Base-by-base conservation (phyloP, 2,888 invertebrate species). In the Phyto melanocephala region DNA sequence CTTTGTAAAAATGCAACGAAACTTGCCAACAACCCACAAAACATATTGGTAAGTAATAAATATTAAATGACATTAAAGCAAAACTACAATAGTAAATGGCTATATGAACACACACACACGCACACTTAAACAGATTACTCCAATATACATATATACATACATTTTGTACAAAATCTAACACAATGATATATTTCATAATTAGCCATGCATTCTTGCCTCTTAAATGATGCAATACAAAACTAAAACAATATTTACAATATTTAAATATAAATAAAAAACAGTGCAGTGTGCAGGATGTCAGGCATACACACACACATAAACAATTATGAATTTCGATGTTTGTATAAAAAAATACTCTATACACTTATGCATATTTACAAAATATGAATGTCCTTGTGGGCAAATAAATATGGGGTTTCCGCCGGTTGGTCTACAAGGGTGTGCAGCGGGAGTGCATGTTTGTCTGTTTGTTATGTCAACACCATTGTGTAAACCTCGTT, bases 401-500 rank as follows among this genome's bases (percentile, higher is more conserved):
- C 65, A 70, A 62, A 75, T 75, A 60, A 56, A 76, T 56, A 74
- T 79, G 42, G 58, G 52, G 52, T 45, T 65, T 47, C 76, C 20
- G 22, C 11, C 65, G 17, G 17, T 11, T 47, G 7, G 8, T 15
- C 6, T 17, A 17, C 4, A 8, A n/a, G 50, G 35, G 6, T 24
- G 47, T 54, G 33, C 42, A 33, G 20, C 52, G 35, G 50, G 2
- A 47, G 56, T 77, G 50, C 58, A n/a, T 56, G 56, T 78, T 52
- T 75, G 65, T 24, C 17, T 62, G n/a, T 56, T 47, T 35, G 67
- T 76, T 72, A 72, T 72, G 50, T 83, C 83, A 79, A 76, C 80
- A 82, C 74, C 77, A 82, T 68, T 62, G 42, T 52, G 74, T 52
- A 81, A 81, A 74, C 68, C 81, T 78, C 77, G 83, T 80, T 80